phyloP scores from a whole-genome alignment of 2,113 vertebrate genomes.

The Himantopus leucocephalus region DNA sequence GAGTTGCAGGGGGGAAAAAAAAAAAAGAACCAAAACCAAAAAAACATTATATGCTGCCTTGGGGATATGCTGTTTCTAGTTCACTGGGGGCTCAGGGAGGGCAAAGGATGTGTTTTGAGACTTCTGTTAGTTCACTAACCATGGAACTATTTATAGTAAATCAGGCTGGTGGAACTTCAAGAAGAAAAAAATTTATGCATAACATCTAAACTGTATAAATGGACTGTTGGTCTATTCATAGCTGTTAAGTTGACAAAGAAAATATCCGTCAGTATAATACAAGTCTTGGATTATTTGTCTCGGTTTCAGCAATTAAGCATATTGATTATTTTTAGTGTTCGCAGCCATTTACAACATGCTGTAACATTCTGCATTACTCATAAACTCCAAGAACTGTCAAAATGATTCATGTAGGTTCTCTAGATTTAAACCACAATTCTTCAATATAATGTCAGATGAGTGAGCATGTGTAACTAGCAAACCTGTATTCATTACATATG shows the following conservation, averaged over 20 bases:
- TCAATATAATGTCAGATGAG: not conserved
- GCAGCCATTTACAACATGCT: not conserved
- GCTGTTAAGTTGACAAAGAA: not conserved
- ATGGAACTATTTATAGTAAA: not conserved
- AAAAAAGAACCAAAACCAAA: not conserved
- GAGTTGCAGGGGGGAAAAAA: not conserved
- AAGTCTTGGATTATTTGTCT: not conserved
- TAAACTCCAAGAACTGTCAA: not conserved
- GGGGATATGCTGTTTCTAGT: not conserved
- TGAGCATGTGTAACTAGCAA: not conserved
- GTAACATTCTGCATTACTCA: not conserved
- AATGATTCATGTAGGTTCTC: constrained; percentile 19
- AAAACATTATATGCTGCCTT: not conserved
- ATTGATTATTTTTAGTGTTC: not conserved
- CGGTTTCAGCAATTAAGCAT: not conserved
- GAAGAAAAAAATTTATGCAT: not conserved
- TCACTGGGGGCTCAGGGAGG: not conserved
- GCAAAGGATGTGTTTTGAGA: not conserved
- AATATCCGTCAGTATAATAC: not conserved
- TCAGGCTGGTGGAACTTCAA: not conserved
- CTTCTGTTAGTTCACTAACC: not conserved
- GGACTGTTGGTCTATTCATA: not conserved
- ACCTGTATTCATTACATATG: not conserved
- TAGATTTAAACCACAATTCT: not conserved
- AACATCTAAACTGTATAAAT: not conserved